These are phyloP conservation scores for Chrysomela aeneicollis DNA, from an alignment of 2,888 invertebrate genomes.

Conservation along the genomic window DNA sequence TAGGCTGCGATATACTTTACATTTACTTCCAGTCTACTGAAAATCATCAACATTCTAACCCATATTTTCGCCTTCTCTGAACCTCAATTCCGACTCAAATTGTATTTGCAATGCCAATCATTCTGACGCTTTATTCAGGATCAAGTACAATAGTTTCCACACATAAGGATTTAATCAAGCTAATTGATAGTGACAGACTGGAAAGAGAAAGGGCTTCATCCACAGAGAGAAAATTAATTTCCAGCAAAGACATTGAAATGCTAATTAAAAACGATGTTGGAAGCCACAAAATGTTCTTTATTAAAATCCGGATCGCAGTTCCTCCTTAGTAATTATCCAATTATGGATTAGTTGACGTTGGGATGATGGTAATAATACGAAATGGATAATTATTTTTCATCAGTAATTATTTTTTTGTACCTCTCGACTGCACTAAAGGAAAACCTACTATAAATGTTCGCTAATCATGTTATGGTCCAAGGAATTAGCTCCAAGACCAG, in stretches of 20 bases:
- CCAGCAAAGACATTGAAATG: constrained; percentile 28
- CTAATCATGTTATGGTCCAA: no score
- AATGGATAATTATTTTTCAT: no score
- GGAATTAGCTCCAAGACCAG: no score
- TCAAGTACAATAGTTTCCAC: neutral
- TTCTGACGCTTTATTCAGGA: neutral
- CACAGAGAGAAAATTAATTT: constrained; percentile 26
- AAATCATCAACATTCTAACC: no score
- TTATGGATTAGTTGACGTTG: neutral
- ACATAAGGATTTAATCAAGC: constrained; percentile 20
- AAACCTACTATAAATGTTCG: no score
- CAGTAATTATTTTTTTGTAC: no score
- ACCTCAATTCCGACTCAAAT: neutral
- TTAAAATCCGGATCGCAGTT: constrained; percentile 7
- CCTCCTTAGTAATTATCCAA: neutral
- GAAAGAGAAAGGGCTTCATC: constrained; percentile 15
- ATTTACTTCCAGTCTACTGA: no score
- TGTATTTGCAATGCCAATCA: neutral
- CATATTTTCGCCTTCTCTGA: no score
- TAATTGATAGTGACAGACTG: constrained; percentile 27
- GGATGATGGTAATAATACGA: neutral
- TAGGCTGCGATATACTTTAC: no score
- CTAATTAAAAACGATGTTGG: constrained; percentile 29
- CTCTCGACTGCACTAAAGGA: no score
- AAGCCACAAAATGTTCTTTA: constrained; percentile 30